Evolutionary conservation across 1,140 invertebrate species (phyloP), one percentile per base, ranked within the genome.

Genomic region (Trinorchestia longiramus): DNA sequence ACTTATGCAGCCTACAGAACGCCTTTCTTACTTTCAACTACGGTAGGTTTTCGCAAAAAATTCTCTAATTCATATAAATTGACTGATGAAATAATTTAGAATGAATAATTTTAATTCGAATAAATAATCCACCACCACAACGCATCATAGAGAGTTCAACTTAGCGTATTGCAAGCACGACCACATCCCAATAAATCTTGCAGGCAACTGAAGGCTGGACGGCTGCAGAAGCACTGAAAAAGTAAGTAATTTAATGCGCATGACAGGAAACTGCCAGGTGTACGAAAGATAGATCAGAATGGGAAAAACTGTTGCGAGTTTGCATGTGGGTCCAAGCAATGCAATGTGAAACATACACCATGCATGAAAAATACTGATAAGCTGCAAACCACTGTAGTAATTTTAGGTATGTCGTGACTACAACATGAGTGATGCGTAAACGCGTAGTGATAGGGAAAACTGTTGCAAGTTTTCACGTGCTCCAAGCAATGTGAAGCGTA

Each of bases 181-280:
- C 62, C 62, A 77, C 62, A 36, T 36, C 62, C 15, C 62, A 28
- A 77, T 77, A 77, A 77, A 77, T 77, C 62, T 77, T 28, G 28
- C 15, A 28, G 15, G 36, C 62, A 77, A 77, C 62, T 77, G 62
- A 77, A 11, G 62, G 15, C 1, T 3, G 62, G 62, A 77, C 62
- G 62, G 28, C 36, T 77, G 62, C 62, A 77, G 62, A 77, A 77
- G 62, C 62, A 23, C 1, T 23, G 36, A 11, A 28, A 77, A 77
- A 77, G 62, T 77, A 11, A 1, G 62, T 77, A 77, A 77, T 77
- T 77, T 36, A 77, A 77, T 36, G 62, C 62, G 62, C 62, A 77
- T 77, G 62, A 77, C 62, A 77, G 62, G 62, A 77, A 77, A 77
- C 62, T 77, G 62, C 62, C 62, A 77, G 62, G 62, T 77, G 62